Evolutionary conservation across 2,113 vertebrate species (phyloP), one percentile per base, ranked within the genome.

Genomic region (Xyliphius kryptos): DNA sequence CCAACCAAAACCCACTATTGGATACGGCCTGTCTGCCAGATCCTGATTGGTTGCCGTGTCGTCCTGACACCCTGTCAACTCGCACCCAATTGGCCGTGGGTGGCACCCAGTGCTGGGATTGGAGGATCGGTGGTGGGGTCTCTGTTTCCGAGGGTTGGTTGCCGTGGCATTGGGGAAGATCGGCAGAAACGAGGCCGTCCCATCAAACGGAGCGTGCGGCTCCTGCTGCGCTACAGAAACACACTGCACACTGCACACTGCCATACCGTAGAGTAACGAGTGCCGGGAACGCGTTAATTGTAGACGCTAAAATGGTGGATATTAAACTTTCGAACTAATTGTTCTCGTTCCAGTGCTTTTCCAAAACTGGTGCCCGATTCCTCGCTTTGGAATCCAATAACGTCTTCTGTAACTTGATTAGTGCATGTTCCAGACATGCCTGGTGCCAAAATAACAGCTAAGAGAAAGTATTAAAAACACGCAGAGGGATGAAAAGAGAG

Each of bases 91-190:
- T 68, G 61, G 72, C 52, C 15, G 43, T 61, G 13, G 56, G 61
- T 54, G 51, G 44, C 48, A 19, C 47, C 61, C 56, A 46, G 53
- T 11, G 50, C 56, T 64, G 40, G 63, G 72, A 87, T 88, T 88
- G 83, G 87, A 69, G 72, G 49, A 1, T 0, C 54, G 66, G 74
- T 68, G 71, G 58, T 79, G 81, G 79, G 80, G 80, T 81, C 81
- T 83, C 65, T 86, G 80, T 88, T 86, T 89, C 86, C 81, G 82
- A 79, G 82, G 81, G 82, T 80, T 82, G 84, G 87, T 89, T 89
- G 87, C 87, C 73, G 86, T 88, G 86, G 84, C 77, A 77, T 84
- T 83, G 77, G 83, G 85, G 87, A 89, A 89, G 87, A 89, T 86
- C 82, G 85, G 77, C 74, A 75, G 70, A 76, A 53, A 37, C 41